A percentile compares a stretch with the other conserved stretches of the same genome.
These are phyloP conservation scores for Lophius americanus DNA, from an alignment of 2,797 vertebrate genomes.

Conservation along the genomic window DNA sequence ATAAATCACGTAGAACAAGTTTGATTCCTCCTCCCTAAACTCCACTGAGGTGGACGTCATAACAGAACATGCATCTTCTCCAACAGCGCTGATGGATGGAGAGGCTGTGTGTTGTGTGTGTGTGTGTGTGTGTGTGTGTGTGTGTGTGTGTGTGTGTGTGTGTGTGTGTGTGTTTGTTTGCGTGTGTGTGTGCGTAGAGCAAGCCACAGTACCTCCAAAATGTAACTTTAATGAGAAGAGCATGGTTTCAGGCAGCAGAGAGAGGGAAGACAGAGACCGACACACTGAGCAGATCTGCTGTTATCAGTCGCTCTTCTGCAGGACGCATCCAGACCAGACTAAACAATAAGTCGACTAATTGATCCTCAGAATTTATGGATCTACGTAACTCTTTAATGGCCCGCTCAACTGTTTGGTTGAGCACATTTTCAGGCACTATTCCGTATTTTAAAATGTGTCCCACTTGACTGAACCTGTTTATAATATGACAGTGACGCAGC, in stretches of 20 bases:
- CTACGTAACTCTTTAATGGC: too few species aligned
- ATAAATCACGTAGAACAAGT: conserved; percentile 41
- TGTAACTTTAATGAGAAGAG: conserved; percentile 63
- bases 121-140: conserved; percentile 24
- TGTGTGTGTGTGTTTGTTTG: conserved; percentile 31
- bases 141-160: conserved; percentile 6
- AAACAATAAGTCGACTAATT: conserved; percentile 6
- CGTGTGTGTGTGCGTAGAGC: background rate
- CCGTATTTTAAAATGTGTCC: too few species aligned
- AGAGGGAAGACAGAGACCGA: conserved; percentile 5
- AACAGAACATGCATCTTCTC: conserved; percentile 39
- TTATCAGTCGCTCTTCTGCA: conserved; percentile 25
- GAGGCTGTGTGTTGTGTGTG: background rate
- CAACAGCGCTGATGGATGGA: conserved; percentile 42
- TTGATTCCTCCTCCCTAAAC: background rate
- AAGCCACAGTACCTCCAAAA: conserved; percentile 29
- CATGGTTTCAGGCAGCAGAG: conserved; percentile 39
- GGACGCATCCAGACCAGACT: conserved; percentile 14
- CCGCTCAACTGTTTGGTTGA: too few species aligned
- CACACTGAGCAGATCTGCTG: conserved; percentile 22
- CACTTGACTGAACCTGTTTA: too few species aligned
- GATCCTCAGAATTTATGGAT: background rate
- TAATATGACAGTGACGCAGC: too few species aligned
- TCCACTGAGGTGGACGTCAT: conserved; percentile 16
- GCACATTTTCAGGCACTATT: too few species aligned